Base-by-base conservation (phyloP, 1,140 invertebrate genomes). In the Macrobrachium nipponense region DNA sequence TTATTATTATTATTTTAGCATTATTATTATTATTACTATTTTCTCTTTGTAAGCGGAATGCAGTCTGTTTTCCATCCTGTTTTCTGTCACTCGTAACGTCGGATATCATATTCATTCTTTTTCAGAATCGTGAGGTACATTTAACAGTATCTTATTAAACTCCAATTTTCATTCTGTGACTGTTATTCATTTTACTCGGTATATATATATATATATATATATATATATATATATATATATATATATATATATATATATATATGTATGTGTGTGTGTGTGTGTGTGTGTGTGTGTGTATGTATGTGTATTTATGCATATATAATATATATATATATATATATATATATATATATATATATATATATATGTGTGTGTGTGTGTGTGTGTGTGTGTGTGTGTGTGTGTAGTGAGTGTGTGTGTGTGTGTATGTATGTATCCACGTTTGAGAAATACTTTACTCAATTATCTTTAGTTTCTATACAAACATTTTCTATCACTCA, bases 311-410 rank as follows among this genome's bases (percentile, higher is more conserved):
- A 66, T 17, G 15, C 23, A 66, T 17, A 66, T 7, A 66, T 17
- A 66, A 66, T 66, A 66, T 66, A 66, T 66, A 66, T 66, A 27
- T 20, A 66, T 66, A 66, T 66, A 66, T 66, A 66, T 66, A 66
- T 66, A 66, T 66, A 66, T 66, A 66, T 66, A 66, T 66, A 66
- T 66, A 66, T 66, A 66, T 66, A 66, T 66, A 66, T 66, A 66
- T 66, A 66, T 66, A 66, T 66, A 14, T 17, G 12, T 66, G 14
- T 66, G 14, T 66, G 14, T 66, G 14, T 66, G 14, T 66, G 14
- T 66, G 14, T 66, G 14, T 66, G 14, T 66, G 14, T 66, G 14
- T 66, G 14, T 66, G 14, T n/a, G n/a, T n/a, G n/a, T n/a, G n/a
- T n/a, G n/a, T n/a, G n/a, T n/a, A n/a, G n/a, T n/a, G n/a, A n/a